These are phyloP conservation scores for Odontothrips loti DNA, from an alignment of 2,888 invertebrate species.

Conservation along the genomic window DNA sequence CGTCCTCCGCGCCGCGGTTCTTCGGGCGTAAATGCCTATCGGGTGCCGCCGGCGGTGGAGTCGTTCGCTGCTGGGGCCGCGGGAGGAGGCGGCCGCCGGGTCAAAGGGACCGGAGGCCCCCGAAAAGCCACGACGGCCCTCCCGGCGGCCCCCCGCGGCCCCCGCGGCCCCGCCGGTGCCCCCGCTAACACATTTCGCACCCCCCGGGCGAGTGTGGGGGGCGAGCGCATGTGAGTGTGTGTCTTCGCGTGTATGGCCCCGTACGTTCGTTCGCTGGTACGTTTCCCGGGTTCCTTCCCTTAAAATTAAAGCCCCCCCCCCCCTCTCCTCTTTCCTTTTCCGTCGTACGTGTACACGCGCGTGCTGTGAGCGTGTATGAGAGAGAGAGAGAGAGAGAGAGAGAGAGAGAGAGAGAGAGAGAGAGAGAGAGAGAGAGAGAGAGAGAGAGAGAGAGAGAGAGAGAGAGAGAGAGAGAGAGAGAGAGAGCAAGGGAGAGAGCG, in stretches of 20 bases:
- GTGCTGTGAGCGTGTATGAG: background rate
- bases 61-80: no score
- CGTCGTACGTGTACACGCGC: background rate
- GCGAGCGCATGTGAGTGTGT: no score
- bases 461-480: conserved; percentile 1
- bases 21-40: no score
- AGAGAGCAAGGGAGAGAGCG: background rate
- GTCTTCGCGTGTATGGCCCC: background rate
- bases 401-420: conserved; percentile 1
- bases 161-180: no score
- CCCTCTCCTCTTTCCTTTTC: background rate
- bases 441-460: background rate
- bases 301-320: background rate
- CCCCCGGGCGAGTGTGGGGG: no score
- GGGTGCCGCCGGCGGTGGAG: no score
- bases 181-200: no score
- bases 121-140: no score
- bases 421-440: background rate
- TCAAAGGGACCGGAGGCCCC: no score
- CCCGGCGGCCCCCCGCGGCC: no score
- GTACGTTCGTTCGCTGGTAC: background rate
- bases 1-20: no score
- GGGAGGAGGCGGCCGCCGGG: no score
- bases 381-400: background rate
- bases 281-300: background rate